Base-by-base conservation (phyloP, 2,888 invertebrate genomes). In the Sthenelais limicola region DNA sequence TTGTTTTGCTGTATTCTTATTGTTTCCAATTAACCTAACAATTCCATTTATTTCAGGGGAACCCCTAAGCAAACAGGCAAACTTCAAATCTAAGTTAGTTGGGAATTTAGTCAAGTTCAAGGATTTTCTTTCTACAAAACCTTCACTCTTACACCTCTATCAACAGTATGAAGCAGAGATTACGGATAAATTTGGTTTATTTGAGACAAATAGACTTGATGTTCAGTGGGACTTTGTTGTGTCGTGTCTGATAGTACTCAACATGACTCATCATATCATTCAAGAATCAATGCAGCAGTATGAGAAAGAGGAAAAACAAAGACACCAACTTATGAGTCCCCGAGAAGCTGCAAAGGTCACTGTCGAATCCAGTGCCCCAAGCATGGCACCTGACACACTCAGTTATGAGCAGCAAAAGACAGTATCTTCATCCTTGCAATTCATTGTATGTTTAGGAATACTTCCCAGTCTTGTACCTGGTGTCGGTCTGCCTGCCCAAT, bases 401-500 rank as follows among this genome's bases (percentile, higher is more conserved):
- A 93, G 92, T 85, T 91, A 93, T 0, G 91, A 90, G 80, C 91
- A 93, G 84, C 91, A 91, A 80, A 92, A 91, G 85, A 86, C 88
- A n/a, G 82, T 94, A 4, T 89, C 91, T 81, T 89, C 89, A 52
- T 89, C 91, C 79, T 88, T 93, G 77, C 91, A 92, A 85, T 88
- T 92, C 76, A 83, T 92, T 52, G 88, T 91, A 30, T 91, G 90
- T 47, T 87, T 94, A 74, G 94, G 93, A 56, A 89, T 94, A 73
- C 89, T 91, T 74, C 91, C 91, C 18, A 91, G 91, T 83, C 86
- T 94, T 35, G 88, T 92, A 78, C 91, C 91, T 35, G 93, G 92
- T 0, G 88, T 93, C 54, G 93, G 92, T 35, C 86, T 92, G 74
- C 89, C 89, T 4, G 68, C 88, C 43, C 81, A 82, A 35, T 89